Evolutionary conservation across 2,888 invertebrate genomes (phyloP), one percentile per base, ranked within the genome.

Genomic region (Zhengitettix transpicula): DNA sequence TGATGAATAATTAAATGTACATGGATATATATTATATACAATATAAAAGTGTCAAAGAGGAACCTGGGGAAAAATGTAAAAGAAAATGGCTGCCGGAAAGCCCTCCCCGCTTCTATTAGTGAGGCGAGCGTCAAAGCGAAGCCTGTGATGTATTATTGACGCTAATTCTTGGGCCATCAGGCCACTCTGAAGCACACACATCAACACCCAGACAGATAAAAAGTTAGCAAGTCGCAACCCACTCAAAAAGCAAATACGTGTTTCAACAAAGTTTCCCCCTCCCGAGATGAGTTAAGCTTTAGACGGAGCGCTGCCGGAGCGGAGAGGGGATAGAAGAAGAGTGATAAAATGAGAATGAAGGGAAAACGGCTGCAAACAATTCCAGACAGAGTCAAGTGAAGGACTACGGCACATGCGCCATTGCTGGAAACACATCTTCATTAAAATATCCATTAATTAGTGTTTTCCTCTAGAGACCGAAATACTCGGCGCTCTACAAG

Each of bases 61-160:
- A 56, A 56, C 56, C 52, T 55, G 41, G n/a, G 55, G 40, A 55
- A 41, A 58, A 47, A 56, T 56, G 55, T 58, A 55, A 58, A 59
- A 61, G 61, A 59, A 59, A 40, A 55, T 55, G 40, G 55, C 55
- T 16, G n/a, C 55, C 14, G 47, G n/a, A 47, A 47, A 47, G 47
- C 14, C 16, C 16, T 12, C 15, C 15, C 15, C 12, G 53, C 12
- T 17, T 10, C 53, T 15, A 14, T 14, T 14, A 16, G 55, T 9
- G 55, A 52, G 59, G 56, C 51, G 52, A 54, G 59, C 59, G 57
- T 61, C 61, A 59, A 58, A 57, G 59, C 40, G 55, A 55, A 11
- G 58, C 57, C 47, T 61, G 60, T 63, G 61, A 63, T 61, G 61
- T 59, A 59, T 61, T 61, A 63, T 63, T 61, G 59, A 60, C 59